Base-by-base conservation (phyloP, 2,113 vertebrate genomes). In the Salvator merianae region DNA sequence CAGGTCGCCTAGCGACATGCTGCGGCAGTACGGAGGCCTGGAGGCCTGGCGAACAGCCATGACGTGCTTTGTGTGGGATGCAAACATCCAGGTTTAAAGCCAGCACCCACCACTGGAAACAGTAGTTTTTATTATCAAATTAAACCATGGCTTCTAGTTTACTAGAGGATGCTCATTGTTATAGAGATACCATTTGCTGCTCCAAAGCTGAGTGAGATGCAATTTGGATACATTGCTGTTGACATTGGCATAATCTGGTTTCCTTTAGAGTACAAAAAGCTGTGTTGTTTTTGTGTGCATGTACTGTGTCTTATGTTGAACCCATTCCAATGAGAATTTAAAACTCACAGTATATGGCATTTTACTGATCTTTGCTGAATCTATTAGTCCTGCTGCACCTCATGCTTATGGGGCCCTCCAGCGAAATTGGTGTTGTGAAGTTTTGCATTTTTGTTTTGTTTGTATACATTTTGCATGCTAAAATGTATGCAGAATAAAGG, bases 71-170 rank as follows among this genome's bases (percentile, higher is more conserved):
- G n/a, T n/a, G n/a, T n/a, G n/a, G n/a, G n/a, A n/a, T n/a, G n/a
- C n/a, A n/a, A n/a, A n/a, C n/a, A n/a, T n/a, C n/a, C n/a, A n/a
- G n/a, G n/a, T n/a, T n/a, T n/a, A n/a, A n/a, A n/a, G n/a, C n/a
- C n/a, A n/a, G n/a, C n/a, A n/a, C n/a, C n/a, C n/a, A n/a, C n/a
- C 7, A 53, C 50, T 53, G 50, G 84, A 91, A 93, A 85, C 84
- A 53, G 55, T 30, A 65, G 28, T 65, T 28, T 65, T 30, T 26
- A 22, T 59, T 59, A 47, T 47, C 43, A 92, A 93, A 93, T 94
- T 91, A 93, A 94, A 90, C 90, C 88, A 92, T 91, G 90, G 93
- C 40, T 77, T 90, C 79, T 40, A 79, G 50, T 70, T 62, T 77
- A 43, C 16, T 70, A 34, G 26, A 72, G 78, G n/a, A 68, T 86